Evolutionary conservation across 1,140 invertebrate genomes (phyloP).

Genomic region (Drosophila trapezifrons): DNA sequence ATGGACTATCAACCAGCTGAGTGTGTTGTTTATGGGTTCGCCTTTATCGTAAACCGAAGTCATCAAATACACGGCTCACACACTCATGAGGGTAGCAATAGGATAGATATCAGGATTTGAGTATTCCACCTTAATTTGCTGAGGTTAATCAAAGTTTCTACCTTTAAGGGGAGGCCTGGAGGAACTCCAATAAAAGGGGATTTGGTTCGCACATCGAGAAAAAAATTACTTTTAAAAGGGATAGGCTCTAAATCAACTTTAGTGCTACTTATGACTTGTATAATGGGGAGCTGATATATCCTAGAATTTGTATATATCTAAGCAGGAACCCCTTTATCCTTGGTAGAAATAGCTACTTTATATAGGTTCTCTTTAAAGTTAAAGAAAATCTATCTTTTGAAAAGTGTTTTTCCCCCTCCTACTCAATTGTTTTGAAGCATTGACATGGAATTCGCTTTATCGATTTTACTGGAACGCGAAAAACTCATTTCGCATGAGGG

Average conservation of each 20-base stretch:
- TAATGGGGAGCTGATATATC: no score
- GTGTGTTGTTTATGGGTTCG: slow-evolving; percentile 40
- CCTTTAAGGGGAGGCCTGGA: background rate
- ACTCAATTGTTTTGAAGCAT: slow-evolving; percentile 6
- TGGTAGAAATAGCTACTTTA: no score
- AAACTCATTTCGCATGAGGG: slow-evolving; percentile 45
- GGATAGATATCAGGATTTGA: slow-evolving; percentile 30
- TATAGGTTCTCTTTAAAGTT: background rate
- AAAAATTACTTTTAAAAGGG: background rate
- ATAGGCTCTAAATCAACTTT: background rate
- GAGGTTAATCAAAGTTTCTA: slow-evolving; percentile 25
- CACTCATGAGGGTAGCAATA: slow-evolving; percentile 29
- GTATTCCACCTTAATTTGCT: slow-evolving; percentile 36
- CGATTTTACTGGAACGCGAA: slow-evolving; percentile 29
- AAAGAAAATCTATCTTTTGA: background rate
- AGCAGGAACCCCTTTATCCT: background rate
- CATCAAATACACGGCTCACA: slow-evolving; percentile 35
- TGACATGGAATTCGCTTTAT: slow-evolving; percentile 18
- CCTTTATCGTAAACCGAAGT: slow-evolving; percentile 46
- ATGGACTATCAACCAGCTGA: slow-evolving; percentile 43
- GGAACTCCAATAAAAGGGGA: background rate
- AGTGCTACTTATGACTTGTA: no score
- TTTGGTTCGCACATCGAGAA: background rate
- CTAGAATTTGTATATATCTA: background rate
- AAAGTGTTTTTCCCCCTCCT: background rate